Percentiles rank a stretch among this genome's conserved stretches.
phyloP scores from a whole-genome alignment of 1,140 invertebrate species.

The Neocloeon triangulifer region DNA sequence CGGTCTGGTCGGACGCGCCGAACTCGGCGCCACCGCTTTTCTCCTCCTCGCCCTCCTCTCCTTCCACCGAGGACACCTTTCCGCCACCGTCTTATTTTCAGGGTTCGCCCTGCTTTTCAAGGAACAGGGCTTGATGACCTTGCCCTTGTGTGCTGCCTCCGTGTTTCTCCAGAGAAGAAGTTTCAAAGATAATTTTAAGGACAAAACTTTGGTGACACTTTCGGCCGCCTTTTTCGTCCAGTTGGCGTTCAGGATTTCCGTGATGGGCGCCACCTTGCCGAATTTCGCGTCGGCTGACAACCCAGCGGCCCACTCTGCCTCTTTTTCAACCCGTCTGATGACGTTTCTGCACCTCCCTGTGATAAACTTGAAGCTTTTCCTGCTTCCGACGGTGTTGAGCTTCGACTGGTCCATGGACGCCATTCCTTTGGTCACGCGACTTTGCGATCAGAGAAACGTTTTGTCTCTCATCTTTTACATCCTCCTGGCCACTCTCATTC shows the following conservation, averaged over 20 bases:
- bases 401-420: constrained; percentile 95
- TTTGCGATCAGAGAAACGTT: constrained; percentile 53
- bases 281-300: constrained; percentile 77
- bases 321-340: constrained; percentile 40
- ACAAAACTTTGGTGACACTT: constrained; percentile 25
- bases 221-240: constrained; percentile 26
- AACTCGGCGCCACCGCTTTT: constrained; percentile 76
- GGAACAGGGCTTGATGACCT: constrained; percentile 77
- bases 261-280: constrained; percentile 39
- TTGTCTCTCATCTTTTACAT: constrained; percentile 45
- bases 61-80: constrained; percentile 31
- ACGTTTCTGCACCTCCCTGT: constrained; percentile 76
- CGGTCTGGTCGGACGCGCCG: constrained; percentile 86
- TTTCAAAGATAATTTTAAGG: no score
- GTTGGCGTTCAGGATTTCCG: constrained; percentile 32
- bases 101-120: constrained; percentile 58
- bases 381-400: constrained; percentile 60
- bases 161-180: no score
- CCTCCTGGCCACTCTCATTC: neutral
- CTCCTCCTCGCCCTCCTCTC: constrained; percentile 67
- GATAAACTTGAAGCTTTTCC: constrained; percentile 59
- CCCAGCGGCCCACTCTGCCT: constrained; percentile 49
- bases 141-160: constrained; percentile 69
- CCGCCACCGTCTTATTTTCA: constrained; percentile 28
- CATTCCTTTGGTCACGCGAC: constrained; percentile 48